Base-by-base conservation (phyloP, 1,140 invertebrate species). In the Nasonia longicornis region DNA sequence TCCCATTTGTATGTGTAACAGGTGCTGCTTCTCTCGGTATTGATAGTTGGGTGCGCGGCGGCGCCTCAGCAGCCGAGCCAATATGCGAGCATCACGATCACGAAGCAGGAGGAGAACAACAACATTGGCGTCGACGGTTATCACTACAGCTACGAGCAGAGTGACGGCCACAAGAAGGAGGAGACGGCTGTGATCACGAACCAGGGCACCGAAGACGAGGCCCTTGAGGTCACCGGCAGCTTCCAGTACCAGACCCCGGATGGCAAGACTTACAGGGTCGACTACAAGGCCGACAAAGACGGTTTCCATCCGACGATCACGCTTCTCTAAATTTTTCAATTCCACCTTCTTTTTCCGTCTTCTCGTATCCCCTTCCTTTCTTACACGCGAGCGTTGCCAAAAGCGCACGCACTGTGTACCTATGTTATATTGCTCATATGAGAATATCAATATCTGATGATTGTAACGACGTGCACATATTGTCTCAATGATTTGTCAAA, bases 111-210 rank as follows among this genome's bases (percentile, higher is more conserved):
- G 38, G 90, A 91, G 69, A 85, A 88, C 63, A 91, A 91, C 80
- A 91, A 90, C 81, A 91, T 91, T 71, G 90, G 89, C 3, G 87
- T 90, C 8, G 88, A 89, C 58, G 89, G 90, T 38, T 91, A 91
- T 76, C 90, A 87, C 58, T 91, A 89, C 77, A 90, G 89, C 71
- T 91, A 91, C 77, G 90, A 91, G 76, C 89, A 91, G 69, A 91
- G 90, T 81, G 90, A 91, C 66, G 90, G 90, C 0, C 90, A 91
- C 70, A 89, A 89, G 31, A 86, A 89, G 35, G 90, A 91, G 52
- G 90, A 91, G 81, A 91, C 90, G 1, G 90, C 88, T 0, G 87
- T 90, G 58, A 63, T 91, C 20, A 87, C 86, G 67, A 90, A 91
- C 72, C 86, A 87, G 38, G 90, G 89, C 38, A 90, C 89, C 1